Evolutionary conservation across 2,888 invertebrate species (phyloP).

Genomic region (Drosophila colorata): DNA sequence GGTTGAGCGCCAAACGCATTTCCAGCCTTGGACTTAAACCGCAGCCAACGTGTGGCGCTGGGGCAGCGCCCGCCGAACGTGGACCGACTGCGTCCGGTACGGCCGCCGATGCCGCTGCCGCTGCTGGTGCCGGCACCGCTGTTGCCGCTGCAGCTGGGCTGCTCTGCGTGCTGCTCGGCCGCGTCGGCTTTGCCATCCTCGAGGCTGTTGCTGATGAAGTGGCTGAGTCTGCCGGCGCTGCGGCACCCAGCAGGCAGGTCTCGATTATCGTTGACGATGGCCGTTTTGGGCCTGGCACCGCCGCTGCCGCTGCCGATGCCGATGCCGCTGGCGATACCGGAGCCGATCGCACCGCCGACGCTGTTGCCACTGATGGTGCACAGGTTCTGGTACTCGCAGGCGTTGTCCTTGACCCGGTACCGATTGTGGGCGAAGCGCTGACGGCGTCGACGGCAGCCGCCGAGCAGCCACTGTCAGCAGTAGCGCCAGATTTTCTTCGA

Average conservation of each 20-base stretch:
- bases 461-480: conserved; percentile 86
- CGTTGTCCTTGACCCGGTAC: conserved; percentile 73
- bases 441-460: conserved; percentile 85
- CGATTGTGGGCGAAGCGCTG: conserved; percentile 69
- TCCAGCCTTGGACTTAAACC: conserved; percentile 88
- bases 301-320: conserved; percentile 28
- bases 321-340: conserved; percentile 31
- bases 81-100: conserved; percentile 56
- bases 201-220: conserved; percentile 84
- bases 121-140: conserved; percentile 18
- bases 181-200: conserved; percentile 76
- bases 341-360: conserved; percentile 8
- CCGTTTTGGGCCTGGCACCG: conserved; percentile 73
- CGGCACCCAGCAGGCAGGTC: conserved; percentile 84
- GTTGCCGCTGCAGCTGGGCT: conserved; percentile 47
- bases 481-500: conserved; percentile 84
- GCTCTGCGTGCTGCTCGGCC: conserved; percentile 43
- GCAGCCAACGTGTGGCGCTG: conserved; percentile 80
- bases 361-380: conserved; percentile 39
- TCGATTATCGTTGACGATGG: conserved; percentile 84
- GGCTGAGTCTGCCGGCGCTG: conserved; percentile 74
- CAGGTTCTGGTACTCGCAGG: conserved; percentile 62
- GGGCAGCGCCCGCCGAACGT: conserved; percentile 66
- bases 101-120: conserved; percentile 8
- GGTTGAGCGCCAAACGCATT: conserved; percentile 88